Evolutionary conservation across 2,888 invertebrate genomes (phyloP).

Genomic region (Drosophila mayaguana): DNA sequence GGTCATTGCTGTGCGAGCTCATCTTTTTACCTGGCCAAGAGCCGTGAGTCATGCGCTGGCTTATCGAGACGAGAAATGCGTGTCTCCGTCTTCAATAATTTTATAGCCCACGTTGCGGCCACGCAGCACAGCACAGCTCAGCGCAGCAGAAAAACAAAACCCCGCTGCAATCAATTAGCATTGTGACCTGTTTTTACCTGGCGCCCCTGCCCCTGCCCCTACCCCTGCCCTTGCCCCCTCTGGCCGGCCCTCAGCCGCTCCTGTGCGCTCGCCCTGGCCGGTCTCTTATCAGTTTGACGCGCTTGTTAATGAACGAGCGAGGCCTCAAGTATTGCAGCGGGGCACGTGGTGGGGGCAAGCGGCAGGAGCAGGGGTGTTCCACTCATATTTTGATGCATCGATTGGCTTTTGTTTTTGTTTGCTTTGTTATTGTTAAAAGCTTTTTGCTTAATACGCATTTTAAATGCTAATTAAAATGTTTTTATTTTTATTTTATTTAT

Average conservation of each 20-base stretch:
- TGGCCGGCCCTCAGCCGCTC: not conserved
- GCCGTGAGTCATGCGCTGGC: slow-evolving; percentile 64
- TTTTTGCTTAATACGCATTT: slow-evolving; percentile 78
- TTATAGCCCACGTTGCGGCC: slow-evolving; percentile 72
- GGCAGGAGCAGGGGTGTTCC: slow-evolving; percentile 9
- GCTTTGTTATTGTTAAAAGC: slow-evolving; percentile 67
- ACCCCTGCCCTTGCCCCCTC: not conserved
- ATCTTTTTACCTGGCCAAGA: slow-evolving; percentile 35
- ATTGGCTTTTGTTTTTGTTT: slow-evolving; percentile 37
- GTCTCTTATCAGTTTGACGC: slow-evolving; percentile 73
- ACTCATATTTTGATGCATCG: slow-evolving; percentile 78
- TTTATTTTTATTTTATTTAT: slow-evolving; percentile 46
- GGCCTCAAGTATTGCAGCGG: slow-evolving; percentile 11
- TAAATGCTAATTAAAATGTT: slow-evolving; percentile 83
- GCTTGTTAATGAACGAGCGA: slow-evolving; percentile 77
- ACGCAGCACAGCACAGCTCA: slow-evolving; percentile 18
- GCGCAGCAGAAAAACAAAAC: slow-evolving; percentile 16
- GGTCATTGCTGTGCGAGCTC: slow-evolving; percentile 4
- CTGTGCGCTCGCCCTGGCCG: slow-evolving; percentile 6
- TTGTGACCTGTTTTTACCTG: slow-evolving; percentile 71
- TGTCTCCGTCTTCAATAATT: slow-evolving; percentile 76
- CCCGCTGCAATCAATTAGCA: slow-evolving; percentile 74
- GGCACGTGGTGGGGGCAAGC: not conserved
- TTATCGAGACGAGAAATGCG: slow-evolving; percentile 75
- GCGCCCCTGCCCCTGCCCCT: not conserved